Base-by-base conservation (phyloP, 2,113 vertebrate species). In the Paraplagusia blochii region DNA sequence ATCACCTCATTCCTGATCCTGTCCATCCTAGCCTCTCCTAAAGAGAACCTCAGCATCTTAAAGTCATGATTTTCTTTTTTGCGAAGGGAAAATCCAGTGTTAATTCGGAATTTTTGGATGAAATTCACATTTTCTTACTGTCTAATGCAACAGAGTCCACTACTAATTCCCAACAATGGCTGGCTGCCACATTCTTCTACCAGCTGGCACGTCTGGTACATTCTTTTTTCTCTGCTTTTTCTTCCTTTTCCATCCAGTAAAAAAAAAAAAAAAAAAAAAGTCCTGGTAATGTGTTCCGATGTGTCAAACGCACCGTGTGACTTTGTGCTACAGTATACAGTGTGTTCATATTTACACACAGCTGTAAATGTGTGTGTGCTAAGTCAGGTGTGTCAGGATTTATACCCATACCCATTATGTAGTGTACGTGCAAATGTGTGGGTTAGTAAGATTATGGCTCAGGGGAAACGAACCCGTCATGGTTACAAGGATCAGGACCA, bases 161-260 rank as follows among this genome's bases (percentile, higher is more conserved):
- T 72, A 63, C 54, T 35, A 36, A 65, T 59, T 59, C 50, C 38
- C n/a, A n/a, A 44, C 11, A 56, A 66, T 70, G 76, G 71, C 76
- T 22, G 44, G 38, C 52, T 67, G 72, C 69, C 76, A 65, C 61
- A 33, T 34, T 55, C 47, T 66, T 77, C 73, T 75, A 78, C 74
- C 74, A 79, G 72, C 68, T 77, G 80, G 68, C 42, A 4, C 67
- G 82, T 82, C 53, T 69, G 48, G 74, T 63, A 84, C 80, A 81
- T 67, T 76, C 78, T 10, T 16, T 60, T n/a, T 36, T 67, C 58
- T 34, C n/a, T 55, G 56, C 53, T 15, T 42, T 74, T 74, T 44
- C 58, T 40, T 69, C 79, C 51, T 65, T 81, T 64, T 55, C 19
- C 1, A 19, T 35, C 39, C 54, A 18, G 9, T 33, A 47, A 54